A percentile compares a stretch with the other conserved stretches of the same genome.
phyloP scores from a whole-genome alignment of 2,113 vertebrate species.

The Microcebus murinus region DNA sequence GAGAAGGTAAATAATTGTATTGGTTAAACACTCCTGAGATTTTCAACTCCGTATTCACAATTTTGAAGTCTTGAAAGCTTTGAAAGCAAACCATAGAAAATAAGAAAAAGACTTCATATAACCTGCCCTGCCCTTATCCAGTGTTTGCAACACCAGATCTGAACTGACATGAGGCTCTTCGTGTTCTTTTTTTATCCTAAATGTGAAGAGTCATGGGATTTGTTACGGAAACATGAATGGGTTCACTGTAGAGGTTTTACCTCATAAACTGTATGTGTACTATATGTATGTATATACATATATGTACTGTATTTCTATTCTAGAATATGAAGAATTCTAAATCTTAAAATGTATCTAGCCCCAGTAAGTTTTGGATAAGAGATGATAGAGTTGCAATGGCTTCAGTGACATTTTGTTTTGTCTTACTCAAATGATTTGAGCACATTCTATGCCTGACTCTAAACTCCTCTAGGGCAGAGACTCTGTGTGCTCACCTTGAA shows the following conservation, averaged over 20 bases:
- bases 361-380: neutral
- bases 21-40: neutral
- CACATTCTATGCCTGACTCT: neutral
- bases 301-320: neutral
- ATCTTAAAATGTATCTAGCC: neutral
- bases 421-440: neutral
- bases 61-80: neutral
- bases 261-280: neutral
- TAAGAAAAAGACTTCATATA: neutral
- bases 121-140: neutral
- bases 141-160: neutral
- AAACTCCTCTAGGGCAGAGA: neutral
- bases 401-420: neutral
- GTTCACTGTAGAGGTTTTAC: neutral
- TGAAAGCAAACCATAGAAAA: neutral
- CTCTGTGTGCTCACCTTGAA: neutral
- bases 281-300: neutral
- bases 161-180: neutral
- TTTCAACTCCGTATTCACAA: neutral
- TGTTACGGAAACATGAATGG: neutral
- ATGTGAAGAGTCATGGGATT: neutral
- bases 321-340: neutral
- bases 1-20: neutral
- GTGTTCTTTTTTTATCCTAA: neutral
- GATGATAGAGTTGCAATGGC: neutral